phyloP scores from a whole-genome alignment of 1,140 invertebrate genomes.

The Aphidius ervi region DNA sequence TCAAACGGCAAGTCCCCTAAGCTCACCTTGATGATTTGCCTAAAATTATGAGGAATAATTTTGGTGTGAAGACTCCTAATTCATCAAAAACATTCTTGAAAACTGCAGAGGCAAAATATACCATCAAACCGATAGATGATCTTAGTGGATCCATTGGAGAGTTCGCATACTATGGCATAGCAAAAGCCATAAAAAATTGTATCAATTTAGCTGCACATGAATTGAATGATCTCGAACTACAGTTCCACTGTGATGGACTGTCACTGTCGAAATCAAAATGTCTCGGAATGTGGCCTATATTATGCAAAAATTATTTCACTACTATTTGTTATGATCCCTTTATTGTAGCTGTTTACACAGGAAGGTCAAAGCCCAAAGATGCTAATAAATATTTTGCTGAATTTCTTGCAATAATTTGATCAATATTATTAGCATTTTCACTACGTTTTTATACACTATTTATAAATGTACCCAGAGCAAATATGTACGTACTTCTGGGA shows the following conservation, averaged over 20 bases:
- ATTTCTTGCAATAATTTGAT: slow-evolving; percentile 74
- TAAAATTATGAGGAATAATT: slow-evolving; percentile 12
- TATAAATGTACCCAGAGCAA: slow-evolving; percentile 90
- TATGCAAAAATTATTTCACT: slow-evolving; percentile 10
- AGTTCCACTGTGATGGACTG: slow-evolving; percentile 1
- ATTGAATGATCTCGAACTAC: too few relatives aligned
- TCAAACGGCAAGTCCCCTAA: too few relatives aligned
- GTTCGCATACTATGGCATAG: too few relatives aligned
- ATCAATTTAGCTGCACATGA: too few relatives aligned
- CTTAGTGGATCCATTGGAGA: too few relatives aligned
- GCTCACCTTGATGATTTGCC: too few relatives aligned
- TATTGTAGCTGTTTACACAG: slow-evolving; percentile 19
- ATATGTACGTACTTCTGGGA: slow-evolving; percentile 87
- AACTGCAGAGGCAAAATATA: background rate
- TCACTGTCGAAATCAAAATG: slow-evolving; percentile 16
- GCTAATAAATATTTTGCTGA: slow-evolving; percentile 15
- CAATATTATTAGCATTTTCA: slow-evolving; percentile 89
- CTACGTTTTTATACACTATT: slow-evolving; percentile 75
- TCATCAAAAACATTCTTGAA: slow-evolving; percentile 22
- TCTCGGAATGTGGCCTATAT: slow-evolving; percentile 16
- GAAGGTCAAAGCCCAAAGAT: slow-evolving; percentile 14
- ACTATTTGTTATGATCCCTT: slow-evolving; percentile 17
- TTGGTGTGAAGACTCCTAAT: slow-evolving; percentile 14
- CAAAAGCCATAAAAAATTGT: too few relatives aligned
- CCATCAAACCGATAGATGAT: too few relatives aligned